Percentiles rank a stretch among this genome's conserved stretches.
Conservation (phyloP, 2,797 vertebrate genomes). For the Sebastes steindachneri region DNA sequence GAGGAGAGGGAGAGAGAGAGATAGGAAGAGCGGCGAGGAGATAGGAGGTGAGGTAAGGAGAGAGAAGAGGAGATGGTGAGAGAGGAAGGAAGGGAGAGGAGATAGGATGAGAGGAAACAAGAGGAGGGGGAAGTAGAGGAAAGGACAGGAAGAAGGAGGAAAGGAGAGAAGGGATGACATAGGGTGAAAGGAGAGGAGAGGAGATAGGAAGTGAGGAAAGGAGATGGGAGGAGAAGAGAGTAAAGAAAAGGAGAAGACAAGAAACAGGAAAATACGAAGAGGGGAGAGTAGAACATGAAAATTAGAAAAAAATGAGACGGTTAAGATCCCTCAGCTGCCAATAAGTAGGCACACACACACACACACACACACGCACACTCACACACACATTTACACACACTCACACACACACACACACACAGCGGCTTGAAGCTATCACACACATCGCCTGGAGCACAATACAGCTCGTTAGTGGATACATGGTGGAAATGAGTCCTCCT, state of each 20-base stretch:
- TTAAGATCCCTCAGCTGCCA: conserved; percentile 75
- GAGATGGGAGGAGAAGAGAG: background rate
- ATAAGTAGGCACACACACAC: conserved; percentile 48
- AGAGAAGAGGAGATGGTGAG: background rate
- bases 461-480: conserved; percentile 80
- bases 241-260: background rate
- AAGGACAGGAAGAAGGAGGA: background rate
- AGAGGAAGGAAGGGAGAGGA: background rate
- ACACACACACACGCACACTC: conserved; percentile 3
- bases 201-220: too few species aligned
- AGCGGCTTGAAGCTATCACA: conserved; percentile 75
- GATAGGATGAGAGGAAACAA: background rate
- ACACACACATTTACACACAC: too few species aligned
- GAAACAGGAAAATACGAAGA: conserved; percentile 26
- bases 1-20: background rate
- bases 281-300: conserved; percentile 39
- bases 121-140: background rate
- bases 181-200: background rate
- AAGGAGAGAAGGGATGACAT: background rate
- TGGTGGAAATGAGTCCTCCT: conserved; percentile 71
- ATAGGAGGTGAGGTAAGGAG: background rate
- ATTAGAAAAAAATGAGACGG: conserved; percentile 55
- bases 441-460: conserved; percentile 78
- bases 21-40: too few species aligned
- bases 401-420: conserved; percentile 33